phyloP scores from a whole-genome alignment of 2,113 vertebrate species.

The Rhynchopsitta pachyrhyncha region DNA sequence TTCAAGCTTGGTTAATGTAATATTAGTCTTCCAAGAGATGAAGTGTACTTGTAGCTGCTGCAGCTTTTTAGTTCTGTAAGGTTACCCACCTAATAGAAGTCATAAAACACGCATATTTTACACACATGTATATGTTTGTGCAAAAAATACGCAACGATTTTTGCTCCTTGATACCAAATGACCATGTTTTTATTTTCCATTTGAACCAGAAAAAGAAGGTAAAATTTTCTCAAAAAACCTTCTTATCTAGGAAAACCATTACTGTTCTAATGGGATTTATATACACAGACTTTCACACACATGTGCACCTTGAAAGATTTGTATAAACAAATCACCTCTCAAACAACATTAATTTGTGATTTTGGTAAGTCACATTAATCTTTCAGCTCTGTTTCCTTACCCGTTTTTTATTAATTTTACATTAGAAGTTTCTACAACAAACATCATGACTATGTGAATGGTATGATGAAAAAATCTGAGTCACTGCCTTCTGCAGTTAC shows the following conservation, averaged over 20 bases:
- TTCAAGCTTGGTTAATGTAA: background rate
- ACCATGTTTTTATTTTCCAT: background rate
- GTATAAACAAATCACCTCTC: background rate
- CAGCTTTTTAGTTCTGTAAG: background rate
- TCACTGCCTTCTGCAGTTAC: background rate
- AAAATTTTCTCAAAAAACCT: rapidly evolving
- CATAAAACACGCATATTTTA: background rate
- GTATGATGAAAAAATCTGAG: background rate
- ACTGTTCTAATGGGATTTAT: background rate
- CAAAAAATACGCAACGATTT: background rate
- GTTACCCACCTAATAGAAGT: background rate
- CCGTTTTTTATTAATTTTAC: background rate
- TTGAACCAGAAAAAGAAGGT: background rate
- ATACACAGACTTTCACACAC: background rate
- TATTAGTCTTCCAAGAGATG: background rate
- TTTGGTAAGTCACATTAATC: background rate
- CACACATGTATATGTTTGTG: background rate
- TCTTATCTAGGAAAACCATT: background rate
- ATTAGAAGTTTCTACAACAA: background rate
- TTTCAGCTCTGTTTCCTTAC: background rate
- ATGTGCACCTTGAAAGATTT: background rate
- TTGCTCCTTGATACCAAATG: background rate
- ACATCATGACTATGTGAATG: background rate
- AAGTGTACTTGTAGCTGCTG: background rate
- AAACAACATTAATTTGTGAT: background rate